Evolutionary conservation across 2,113 vertebrate genomes (phyloP).

Genomic region (Cyanoramphus novaezelandiae): DNA sequence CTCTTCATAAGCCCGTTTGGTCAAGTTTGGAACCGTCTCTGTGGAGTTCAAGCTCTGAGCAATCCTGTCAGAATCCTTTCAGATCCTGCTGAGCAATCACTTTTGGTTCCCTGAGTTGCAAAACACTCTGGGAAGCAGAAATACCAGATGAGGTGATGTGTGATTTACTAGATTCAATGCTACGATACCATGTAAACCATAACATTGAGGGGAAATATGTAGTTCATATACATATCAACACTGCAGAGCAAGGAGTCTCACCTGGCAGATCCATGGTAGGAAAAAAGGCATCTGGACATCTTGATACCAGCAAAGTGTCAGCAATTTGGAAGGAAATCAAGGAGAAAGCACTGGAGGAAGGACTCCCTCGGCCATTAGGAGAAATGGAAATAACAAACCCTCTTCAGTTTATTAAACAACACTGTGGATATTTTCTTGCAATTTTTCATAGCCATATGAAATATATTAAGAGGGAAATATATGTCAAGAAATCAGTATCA

Average conservation of each 20-base stretch:
- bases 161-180: not conserved
- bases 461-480: not conserved
- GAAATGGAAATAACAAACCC: not conserved
- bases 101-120: fast-evolving
- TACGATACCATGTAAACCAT: not conserved
- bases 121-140: not conserved
- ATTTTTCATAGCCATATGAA: not conserved
- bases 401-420: not conserved
- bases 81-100: not conserved
- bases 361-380: not conserved
- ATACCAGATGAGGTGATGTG: not conserved
- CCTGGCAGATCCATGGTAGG: not conserved
- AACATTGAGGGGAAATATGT: not conserved
- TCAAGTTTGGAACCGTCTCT: not conserved
- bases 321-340: not conserved
- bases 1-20: not conserved
- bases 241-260: not conserved
- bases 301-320: not conserved
- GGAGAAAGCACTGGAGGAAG: not conserved
- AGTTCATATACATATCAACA: not conserved
- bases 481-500: not conserved
- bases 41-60: not conserved
- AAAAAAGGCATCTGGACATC: not conserved
- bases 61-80: not conserved
- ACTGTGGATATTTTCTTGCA: not conserved